phyloP scores from a whole-genome alignment of 2,888 invertebrate genomes.

The Machimus atricapillus region DNA sequence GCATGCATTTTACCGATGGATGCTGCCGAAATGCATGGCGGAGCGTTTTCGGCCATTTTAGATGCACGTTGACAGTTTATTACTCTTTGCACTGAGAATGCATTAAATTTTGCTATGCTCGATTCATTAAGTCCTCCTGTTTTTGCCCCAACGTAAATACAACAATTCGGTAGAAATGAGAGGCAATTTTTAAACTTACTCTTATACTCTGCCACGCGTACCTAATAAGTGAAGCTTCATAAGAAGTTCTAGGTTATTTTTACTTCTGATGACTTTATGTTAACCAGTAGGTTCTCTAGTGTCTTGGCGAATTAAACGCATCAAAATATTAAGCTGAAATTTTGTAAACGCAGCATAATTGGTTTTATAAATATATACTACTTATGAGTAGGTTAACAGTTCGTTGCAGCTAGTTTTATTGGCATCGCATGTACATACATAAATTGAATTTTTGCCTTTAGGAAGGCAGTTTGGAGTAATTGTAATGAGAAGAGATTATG shows the following conservation, averaged over 20 bases:
- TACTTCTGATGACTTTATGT: background rate
- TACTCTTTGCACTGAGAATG: slow-evolving; percentile 5
- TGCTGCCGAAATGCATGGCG: slow-evolving; percentile 17
- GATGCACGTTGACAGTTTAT: slow-evolving; percentile 41
- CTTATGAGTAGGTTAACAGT: no score
- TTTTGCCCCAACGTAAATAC: background rate
- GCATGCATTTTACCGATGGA: slow-evolving; percentile 36
- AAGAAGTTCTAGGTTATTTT: background rate
- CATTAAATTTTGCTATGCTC: slow-evolving; percentile 37
- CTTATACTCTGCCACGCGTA: no score
- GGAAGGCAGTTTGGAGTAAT: no score
- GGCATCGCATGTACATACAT: no score
- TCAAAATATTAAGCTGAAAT: no score
- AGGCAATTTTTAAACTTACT: background rate
- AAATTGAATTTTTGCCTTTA: no score
- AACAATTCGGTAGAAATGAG: slow-evolving; percentile 5
- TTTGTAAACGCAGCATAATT: no score
- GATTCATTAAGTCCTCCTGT: slow-evolving; percentile 18
- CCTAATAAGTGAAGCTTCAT: no score
- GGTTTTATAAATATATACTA: no score
- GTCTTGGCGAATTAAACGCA: background rate
- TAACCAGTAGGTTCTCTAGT: background rate
- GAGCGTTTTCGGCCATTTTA: slow-evolving; percentile 10
- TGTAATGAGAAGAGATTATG: no score
- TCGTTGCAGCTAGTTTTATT: no score